A percentile compares a stretch with the other conserved stretches of the same genome.
phyloP scores from a whole-genome alignment of 1,140 invertebrate genomes.

The Octopus bimaculoides region DNA sequence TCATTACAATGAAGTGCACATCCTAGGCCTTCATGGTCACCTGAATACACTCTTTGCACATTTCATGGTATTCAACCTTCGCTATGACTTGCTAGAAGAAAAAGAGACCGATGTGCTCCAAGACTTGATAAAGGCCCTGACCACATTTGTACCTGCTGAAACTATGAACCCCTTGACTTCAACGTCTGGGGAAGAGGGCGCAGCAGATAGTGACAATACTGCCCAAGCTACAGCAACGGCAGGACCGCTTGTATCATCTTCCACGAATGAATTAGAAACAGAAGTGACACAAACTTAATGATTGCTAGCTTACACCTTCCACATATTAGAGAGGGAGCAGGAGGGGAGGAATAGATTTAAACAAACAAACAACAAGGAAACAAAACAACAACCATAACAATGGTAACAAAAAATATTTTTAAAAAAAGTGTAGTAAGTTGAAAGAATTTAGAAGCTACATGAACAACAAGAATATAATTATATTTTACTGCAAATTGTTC shows the following conservation, averaged over 20 bases:
- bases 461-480: too few species aligned
- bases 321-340: too few species aligned
- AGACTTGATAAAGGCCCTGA: slow-evolving; percentile 44
- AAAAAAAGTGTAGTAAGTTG: too few species aligned
- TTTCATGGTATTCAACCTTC: slow-evolving; percentile 81
- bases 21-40: slow-evolving; percentile 84
- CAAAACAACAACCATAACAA: too few species aligned
- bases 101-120: slow-evolving; percentile 94
- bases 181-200: background rate
- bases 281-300: background rate
- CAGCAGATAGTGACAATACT: background rate
- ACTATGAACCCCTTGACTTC: background rate
- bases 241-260: background rate
- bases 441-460: too few species aligned
- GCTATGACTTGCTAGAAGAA: slow-evolving; percentile 80
- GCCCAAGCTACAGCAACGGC: background rate
- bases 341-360: too few species aligned
- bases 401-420: too few species aligned
- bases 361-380: too few species aligned
- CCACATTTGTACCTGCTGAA: background rate
- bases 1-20: slow-evolving; percentile 92
- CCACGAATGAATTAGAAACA: background rate
- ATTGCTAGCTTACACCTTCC: background rate
- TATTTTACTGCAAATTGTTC: too few species aligned
- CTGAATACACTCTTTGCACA: slow-evolving; percentile 96